Evolutionary conservation across 2,113 vertebrate genomes (phyloP).

Genomic region (Nyctereutes procyonoides): DNA sequence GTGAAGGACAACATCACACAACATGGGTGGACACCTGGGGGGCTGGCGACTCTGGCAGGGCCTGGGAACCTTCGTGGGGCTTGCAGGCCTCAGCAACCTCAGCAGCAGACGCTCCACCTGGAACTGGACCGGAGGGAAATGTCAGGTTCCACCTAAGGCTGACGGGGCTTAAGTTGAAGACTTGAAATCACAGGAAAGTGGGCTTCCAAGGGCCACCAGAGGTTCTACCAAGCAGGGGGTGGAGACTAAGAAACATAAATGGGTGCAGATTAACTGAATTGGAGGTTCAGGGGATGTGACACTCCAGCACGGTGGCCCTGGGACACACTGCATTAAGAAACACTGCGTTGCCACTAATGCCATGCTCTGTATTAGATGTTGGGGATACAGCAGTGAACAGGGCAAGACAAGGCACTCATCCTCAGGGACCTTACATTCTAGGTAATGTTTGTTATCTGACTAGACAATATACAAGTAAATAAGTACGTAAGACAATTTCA

Average conservation of each 20-base stretch:
- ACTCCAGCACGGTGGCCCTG: not conserved
- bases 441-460: not conserved
- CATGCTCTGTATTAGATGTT: not conserved
- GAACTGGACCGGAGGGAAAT: not conserved
- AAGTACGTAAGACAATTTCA: not conserved
- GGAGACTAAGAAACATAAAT: not conserved
- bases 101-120: not conserved
- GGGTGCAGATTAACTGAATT: not conserved
- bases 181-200: not conserved
- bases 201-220: not conserved
- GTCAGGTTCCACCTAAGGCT: not conserved
- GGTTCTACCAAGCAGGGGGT: not conserved
- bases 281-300: not conserved
- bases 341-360: not conserved
- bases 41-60: not conserved
- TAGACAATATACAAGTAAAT: not conserved
- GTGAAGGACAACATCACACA: not conserved
- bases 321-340: not conserved
- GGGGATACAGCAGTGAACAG: not conserved
- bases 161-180: not conserved
- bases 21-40: not conserved
- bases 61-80: not conserved
- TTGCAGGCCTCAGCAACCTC: not conserved
- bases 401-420: not conserved
- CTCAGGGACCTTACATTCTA: not conserved